These are phyloP conservation scores for Palaemon carinicauda DNA, from an alignment of 1,140 invertebrate species.

Conservation along the genomic window DNA sequence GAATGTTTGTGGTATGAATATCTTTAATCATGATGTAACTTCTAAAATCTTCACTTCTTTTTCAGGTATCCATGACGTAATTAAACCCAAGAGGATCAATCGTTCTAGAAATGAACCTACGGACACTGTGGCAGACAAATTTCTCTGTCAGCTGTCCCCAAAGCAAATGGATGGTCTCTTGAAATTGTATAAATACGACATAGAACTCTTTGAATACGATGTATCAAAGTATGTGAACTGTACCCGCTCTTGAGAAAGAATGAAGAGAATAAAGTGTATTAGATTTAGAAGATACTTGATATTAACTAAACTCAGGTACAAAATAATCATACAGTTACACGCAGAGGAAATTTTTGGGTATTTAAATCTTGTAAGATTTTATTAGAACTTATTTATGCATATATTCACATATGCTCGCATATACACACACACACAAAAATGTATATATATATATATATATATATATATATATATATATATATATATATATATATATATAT, in stretches of 20 bases:
- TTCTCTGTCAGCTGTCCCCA: constrained; percentile 55
- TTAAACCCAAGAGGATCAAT: constrained; percentile 58
- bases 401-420: not conserved
- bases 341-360: not conserved
- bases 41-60: not conserved
- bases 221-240: constrained; percentile 50
- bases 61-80: constrained; percentile 39
- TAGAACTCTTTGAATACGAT: constrained; percentile 59
- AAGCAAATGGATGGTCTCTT: constrained; percentile 58
- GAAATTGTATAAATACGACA: constrained; percentile 58
- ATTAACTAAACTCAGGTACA: not conserved
- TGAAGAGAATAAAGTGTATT: not conserved
- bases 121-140: constrained; percentile 55
- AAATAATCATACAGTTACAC: not conserved
- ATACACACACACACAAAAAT: not conserved
- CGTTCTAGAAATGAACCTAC: constrained; percentile 56
- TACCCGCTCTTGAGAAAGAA: not conserved
- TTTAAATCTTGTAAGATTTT: not conserved
- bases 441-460: not conserved
- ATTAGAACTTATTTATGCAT: not conserved
- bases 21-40: not conserved
- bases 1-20: not conserved
- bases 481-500: too few relatives aligned
- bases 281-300: not conserved
- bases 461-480: not conserved